phyloP scores from a whole-genome alignment of 2,888 invertebrate species.

The Caprella mutica region DNA sequence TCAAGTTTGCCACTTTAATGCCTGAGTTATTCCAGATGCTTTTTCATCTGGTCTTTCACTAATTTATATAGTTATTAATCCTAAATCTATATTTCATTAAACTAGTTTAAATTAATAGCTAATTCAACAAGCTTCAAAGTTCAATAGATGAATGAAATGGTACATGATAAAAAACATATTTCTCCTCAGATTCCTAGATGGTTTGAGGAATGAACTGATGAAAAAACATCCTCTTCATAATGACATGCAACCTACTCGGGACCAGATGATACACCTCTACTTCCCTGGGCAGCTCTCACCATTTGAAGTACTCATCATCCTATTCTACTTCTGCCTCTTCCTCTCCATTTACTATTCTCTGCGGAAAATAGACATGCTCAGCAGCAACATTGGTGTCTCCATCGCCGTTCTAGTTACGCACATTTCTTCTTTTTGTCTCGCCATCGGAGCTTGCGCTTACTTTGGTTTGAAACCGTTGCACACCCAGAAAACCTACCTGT shows the following conservation, averaged over 20 bases:
- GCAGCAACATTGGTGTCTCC: slow-evolving; percentile 74
- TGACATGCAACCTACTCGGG: slow-evolving; percentile 37
- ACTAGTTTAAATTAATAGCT: too few relatives aligned
- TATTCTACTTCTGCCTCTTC: slow-evolving; percentile 74
- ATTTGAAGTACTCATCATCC: slow-evolving; percentile 64
- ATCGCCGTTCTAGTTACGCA: slow-evolving; percentile 77
- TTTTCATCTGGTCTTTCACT: too few relatives aligned
- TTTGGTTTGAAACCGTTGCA: slow-evolving; percentile 63
- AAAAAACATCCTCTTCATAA: slow-evolving; percentile 58
- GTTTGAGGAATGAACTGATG: slow-evolving; percentile 57
- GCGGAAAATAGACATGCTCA: slow-evolving; percentile 84
- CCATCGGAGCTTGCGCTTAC: slow-evolving; percentile 51
- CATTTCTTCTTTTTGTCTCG: slow-evolving; percentile 71
- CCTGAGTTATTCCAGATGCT: too few relatives aligned
- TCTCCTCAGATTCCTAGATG: slow-evolving; percentile 58
- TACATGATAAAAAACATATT: too few relatives aligned
- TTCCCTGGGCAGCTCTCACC: slow-evolving; percentile 82
- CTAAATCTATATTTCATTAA: too few relatives aligned
- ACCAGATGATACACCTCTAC: slow-evolving; percentile 56
- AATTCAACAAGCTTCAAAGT: too few relatives aligned
- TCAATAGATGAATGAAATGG: too few relatives aligned
- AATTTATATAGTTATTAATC: too few relatives aligned
- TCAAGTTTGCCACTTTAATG: too few relatives aligned
- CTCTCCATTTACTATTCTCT: slow-evolving; percentile 91
- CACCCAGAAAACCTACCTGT: slow-evolving; percentile 58